Conservation (phyloP, 2,797 vertebrate species). For the Myiothlypis coronata region DNA sequence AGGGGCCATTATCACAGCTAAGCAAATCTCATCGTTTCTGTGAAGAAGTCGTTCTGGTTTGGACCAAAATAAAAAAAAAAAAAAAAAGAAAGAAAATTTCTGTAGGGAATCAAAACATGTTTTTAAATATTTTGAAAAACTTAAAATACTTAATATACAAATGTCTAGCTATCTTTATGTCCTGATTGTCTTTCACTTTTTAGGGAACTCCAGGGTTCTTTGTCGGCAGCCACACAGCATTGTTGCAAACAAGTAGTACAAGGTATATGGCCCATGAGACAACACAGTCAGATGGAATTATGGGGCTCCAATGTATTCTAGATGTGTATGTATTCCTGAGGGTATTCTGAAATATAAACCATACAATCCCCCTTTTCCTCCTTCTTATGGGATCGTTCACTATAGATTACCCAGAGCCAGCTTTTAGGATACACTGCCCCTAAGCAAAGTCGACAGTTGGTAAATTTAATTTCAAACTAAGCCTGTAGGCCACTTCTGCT, state of each 20-base stretch:
- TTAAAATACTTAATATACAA: background rate
- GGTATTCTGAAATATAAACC: background rate
- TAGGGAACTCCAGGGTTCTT: background rate
- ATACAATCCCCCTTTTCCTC: background rate
- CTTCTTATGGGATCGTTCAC: background rate
- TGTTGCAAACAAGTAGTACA: background rate
- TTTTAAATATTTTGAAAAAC: background rate
- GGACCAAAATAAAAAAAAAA: background rate
- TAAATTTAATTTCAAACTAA: background rate
- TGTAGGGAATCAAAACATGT: background rate
- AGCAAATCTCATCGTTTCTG: background rate
- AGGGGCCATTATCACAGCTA: background rate
- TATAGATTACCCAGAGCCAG: background rate
- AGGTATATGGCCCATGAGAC: background rate
- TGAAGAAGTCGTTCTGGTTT: background rate
- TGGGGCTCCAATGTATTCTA: background rate
- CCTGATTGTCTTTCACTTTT: background rate
- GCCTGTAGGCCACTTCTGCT: background rate
- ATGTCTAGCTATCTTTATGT: background rate
- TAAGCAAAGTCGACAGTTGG: background rate
- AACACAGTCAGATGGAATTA: background rate
- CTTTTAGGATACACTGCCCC: background rate
- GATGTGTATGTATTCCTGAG: background rate
- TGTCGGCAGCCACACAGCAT: accelerated
- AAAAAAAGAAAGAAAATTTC: accelerated